phyloP scores from a whole-genome alignment of 1,140 invertebrate species.

The Babylonia areolata region DNA sequence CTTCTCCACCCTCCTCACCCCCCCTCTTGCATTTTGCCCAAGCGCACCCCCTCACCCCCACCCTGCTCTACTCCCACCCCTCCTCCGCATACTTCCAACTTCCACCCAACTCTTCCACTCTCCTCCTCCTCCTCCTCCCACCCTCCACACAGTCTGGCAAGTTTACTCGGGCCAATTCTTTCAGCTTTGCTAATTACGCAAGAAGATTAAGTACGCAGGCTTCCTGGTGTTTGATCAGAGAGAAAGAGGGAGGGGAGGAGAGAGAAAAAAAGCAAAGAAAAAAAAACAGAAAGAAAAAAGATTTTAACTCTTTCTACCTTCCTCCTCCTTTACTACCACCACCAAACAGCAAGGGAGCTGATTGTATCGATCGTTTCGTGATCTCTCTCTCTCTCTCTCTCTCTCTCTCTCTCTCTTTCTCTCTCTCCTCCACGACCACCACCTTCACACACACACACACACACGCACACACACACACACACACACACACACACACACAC shows the following conservation, averaged over 20 bases:
- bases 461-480: too few species aligned
- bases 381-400: neutral
- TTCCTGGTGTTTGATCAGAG: neutral
- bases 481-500: too few species aligned
- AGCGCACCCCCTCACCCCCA: neutral
- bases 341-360: too few species aligned
- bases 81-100: neutral
- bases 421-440: neutral
- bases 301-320: too few species aligned
- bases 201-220: neutral
- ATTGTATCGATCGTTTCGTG: too few species aligned
- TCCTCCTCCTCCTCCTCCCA: neutral
- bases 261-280: too few species aligned
- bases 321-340: neutral
- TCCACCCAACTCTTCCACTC: too few species aligned
- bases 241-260: too few species aligned
- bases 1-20: neutral
- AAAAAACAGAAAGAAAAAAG: too few species aligned
- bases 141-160: neutral
- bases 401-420: neutral
- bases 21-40: neutral
- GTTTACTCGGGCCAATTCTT: neutral
- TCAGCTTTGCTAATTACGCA: constrained; percentile 1
- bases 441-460: too few species aligned
- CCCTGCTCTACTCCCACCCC: neutral